phyloP scores from a whole-genome alignment of 2,797 vertebrate genomes.

The Chelon labrosus region DNA sequence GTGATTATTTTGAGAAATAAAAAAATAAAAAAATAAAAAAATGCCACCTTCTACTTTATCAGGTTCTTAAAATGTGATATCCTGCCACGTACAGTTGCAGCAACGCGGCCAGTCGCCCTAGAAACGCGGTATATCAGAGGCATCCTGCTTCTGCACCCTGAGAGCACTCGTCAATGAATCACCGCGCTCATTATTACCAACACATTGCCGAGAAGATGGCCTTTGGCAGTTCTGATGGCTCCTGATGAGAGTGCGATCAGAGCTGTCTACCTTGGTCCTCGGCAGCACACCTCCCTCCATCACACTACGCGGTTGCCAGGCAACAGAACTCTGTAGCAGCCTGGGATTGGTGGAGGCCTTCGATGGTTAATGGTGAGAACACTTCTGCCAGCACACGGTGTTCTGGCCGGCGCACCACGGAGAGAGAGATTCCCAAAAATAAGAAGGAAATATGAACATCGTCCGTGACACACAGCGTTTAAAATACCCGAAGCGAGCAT shows the following conservation, averaged over 20 bases:
- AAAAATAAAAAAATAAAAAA: conserved; percentile 70
- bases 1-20: conserved; percentile 72
- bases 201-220: conserved; percentile 55
- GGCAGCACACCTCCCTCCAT: conserved; percentile 68
- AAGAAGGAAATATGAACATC: conserved; percentile 26
- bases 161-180: conserved; percentile 51
- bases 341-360: conserved; percentile 80
- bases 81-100: conserved; percentile 9
- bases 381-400: conserved; percentile 74
- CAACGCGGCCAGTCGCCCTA: conserved; percentile 26
- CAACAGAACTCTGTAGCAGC: conserved; percentile 85
- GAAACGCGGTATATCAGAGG: conserved; percentile 14
- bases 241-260: conserved; percentile 67
- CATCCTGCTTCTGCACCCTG: conserved; percentile 29
- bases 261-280: conserved; percentile 75
- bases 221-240: conserved; percentile 65
- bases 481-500: conserved; percentile 9
- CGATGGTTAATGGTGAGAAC: conserved; percentile 77
- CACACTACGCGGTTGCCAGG: conserved; percentile 87
- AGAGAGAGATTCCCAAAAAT: conserved; percentile 35
- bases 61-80: conserved; percentile 35
- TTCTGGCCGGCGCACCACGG: conserved; percentile 56
- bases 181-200: conserved; percentile 50
- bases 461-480: conserved; percentile 11
- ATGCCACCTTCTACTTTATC: conserved; percentile 56